Conservation (phyloP, 2,113 vertebrate species). For the Erinaceus europaeus region DNA sequence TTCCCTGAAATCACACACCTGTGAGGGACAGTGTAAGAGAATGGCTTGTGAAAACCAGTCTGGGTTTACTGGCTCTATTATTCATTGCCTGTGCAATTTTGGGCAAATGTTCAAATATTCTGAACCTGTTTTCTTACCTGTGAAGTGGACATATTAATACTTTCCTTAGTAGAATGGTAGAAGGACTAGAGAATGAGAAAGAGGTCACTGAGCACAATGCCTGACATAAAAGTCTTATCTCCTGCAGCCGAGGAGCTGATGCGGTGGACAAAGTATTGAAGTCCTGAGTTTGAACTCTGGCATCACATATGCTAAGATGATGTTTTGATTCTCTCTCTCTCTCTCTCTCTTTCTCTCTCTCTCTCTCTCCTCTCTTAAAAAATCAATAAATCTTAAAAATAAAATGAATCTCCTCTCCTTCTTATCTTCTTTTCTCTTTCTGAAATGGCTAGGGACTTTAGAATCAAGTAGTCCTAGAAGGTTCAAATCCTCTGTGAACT, state of each 20-base stretch:
- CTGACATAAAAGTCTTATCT: too few species aligned
- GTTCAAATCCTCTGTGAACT: neutral
- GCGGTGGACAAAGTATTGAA: too few species aligned
- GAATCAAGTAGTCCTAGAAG: neutral
- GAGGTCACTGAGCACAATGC: neutral
- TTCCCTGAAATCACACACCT: neutral
- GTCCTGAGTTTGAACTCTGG: too few species aligned
- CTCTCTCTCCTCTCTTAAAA: too few species aligned
- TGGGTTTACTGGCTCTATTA: neutral
- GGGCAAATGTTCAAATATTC: neutral
- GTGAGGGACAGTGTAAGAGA: neutral
- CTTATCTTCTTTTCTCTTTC: neutral
- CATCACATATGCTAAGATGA: too few species aligned
- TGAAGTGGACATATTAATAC: neutral
- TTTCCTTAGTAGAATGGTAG: neutral
- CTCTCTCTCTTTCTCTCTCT: too few species aligned
- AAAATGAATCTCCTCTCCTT: neutral
- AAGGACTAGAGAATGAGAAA: neutral
- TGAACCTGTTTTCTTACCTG: conserved; percentile 4
- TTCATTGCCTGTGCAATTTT: neutral
- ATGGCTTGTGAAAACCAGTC: neutral
- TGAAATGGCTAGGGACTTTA: neutral
- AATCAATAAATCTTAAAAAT: too few species aligned
- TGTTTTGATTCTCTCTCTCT: too few species aligned
- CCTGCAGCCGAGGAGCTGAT: too few species aligned